These are phyloP conservation scores for Drosophila parvula DNA, from an alignment of 1,140 invertebrate species.

Conservation along the genomic window DNA sequence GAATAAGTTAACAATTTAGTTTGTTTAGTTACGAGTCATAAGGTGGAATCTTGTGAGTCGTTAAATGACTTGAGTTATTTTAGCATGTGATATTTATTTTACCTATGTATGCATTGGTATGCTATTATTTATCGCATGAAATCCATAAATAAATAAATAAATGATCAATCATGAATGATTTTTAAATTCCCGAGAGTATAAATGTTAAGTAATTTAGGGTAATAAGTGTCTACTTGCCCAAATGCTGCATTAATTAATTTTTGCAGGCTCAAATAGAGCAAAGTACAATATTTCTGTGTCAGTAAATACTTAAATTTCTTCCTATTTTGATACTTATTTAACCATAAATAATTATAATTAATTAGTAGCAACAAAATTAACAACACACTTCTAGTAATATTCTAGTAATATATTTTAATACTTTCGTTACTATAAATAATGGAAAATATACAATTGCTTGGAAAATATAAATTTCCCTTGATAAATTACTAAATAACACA, in stretches of 20 bases:
- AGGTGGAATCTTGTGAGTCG: not conserved
- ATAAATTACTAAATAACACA: too few relatives aligned
- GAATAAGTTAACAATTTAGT: not conserved
- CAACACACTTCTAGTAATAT: too few relatives aligned
- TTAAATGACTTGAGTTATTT: not conserved
- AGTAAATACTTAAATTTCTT: too few relatives aligned
- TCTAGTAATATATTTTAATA: too few relatives aligned
- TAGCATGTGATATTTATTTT: conserved; percentile 5
- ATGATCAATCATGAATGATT: conserved; percentile 1
- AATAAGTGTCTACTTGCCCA: not conserved
- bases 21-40: not conserved
- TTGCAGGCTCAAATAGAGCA: not conserved
- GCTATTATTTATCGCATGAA: conserved; percentile 16
- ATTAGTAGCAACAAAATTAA: too few relatives aligned
- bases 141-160: conserved; percentile 13
- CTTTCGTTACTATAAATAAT: too few relatives aligned
- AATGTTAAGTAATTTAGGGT: not conserved
- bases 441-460: too few relatives aligned
- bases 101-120: not conserved
- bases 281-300: not conserved
- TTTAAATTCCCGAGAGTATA: not conserved
- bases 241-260: not conserved
- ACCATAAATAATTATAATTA: not conserved
- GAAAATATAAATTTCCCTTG: too few relatives aligned
- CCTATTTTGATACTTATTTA: not conserved